These are phyloP conservation scores for Burhinus bistriatus DNA, from an alignment of 2,113 vertebrate genomes.

Conservation along the genomic window DNA sequence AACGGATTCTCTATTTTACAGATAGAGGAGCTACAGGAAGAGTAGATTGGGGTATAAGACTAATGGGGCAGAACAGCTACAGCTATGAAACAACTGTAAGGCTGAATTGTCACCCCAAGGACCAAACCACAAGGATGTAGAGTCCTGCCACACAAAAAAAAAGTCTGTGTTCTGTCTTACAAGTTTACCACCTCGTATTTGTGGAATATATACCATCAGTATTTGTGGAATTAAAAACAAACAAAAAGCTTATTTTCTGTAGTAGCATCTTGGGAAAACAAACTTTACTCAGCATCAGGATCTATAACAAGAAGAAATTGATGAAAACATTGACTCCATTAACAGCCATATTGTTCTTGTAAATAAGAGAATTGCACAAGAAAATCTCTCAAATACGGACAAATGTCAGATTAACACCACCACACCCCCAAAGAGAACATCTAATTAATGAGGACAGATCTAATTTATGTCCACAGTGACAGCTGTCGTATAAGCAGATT, in stretches of 20 bases:
- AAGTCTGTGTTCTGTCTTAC: background rate
- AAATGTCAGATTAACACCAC: background rate
- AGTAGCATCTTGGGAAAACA: background rate
- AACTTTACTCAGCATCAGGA: background rate
- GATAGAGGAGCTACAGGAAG: background rate
- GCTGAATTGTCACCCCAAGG: background rate
- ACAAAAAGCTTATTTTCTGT: background rate
- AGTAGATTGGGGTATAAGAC: background rate
- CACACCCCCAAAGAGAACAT: background rate
- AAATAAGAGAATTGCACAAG: background rate
- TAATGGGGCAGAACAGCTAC: background rate
- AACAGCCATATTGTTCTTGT: background rate
- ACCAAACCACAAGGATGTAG: background rate
- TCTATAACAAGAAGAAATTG: background rate
- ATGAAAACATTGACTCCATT: background rate
- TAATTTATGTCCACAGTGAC: constrained; percentile 56
- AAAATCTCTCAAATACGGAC: background rate
- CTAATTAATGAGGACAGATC: constrained; percentile 5
- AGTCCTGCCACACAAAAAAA: background rate
- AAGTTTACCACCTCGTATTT: background rate
- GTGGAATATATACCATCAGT: background rate
- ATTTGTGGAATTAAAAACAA: background rate
- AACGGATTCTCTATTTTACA: background rate
- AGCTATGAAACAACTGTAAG: background rate
- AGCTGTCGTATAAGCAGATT: constrained; percentile 61